These are phyloP conservation scores for Papilio glaucus DNA, from an alignment of 1,140 invertebrate genomes.

Conservation along the genomic window DNA sequence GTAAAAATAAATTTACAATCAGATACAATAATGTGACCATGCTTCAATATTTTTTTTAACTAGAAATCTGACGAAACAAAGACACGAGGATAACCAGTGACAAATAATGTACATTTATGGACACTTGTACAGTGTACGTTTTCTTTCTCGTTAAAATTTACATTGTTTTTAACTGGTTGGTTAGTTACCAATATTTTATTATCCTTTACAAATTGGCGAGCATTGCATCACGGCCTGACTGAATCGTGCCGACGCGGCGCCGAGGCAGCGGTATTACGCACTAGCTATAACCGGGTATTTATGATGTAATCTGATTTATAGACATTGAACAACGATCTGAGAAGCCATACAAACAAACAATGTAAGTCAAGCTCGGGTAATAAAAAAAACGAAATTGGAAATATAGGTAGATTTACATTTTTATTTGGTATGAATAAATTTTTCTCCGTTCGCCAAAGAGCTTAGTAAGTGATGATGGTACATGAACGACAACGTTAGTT, in stretches of 20 bases:
- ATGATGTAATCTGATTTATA: constrained; percentile 25
- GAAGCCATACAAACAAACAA: constrained; percentile 19
- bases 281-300: constrained; percentile 2
- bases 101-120: constrained; percentile 22
- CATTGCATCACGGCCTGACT: constrained; percentile 15
- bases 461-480: too few relatives aligned
- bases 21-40: background rate
- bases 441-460: too few relatives aligned
- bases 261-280: constrained; percentile 4
- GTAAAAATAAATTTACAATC: background rate
- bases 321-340: constrained; percentile 14
- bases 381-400: background rate
- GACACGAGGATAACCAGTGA: constrained; percentile 19
- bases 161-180: constrained; percentile 10
- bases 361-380: background rate
- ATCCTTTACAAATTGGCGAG: constrained; percentile 7
- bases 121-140: background rate
- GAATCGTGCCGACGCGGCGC: constrained; percentile 4
- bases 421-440: background rate
- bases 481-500: too few relatives aligned
- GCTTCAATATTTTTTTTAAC: background rate
- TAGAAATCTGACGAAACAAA: constrained; percentile 8
- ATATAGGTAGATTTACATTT: background rate
- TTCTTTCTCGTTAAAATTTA: background rate
- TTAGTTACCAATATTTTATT: constrained; percentile 14